Conservation (phyloP, 2,113 vertebrate species). For the Chamaetylas fuelleborni region DNA sequence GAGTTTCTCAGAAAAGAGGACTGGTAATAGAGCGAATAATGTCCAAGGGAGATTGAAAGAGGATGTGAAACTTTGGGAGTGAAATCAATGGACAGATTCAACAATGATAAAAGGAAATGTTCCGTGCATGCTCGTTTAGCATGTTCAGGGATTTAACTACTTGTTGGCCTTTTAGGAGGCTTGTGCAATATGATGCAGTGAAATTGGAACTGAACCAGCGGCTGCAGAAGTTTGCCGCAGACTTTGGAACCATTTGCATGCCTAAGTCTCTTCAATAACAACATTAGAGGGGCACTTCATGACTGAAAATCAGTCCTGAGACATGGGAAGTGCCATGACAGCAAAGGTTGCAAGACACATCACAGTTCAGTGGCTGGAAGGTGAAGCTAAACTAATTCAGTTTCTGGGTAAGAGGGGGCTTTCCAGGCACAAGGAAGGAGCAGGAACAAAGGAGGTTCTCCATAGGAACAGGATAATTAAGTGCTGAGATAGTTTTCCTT, state of each 20-base stretch:
- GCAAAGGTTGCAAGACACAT: not conserved
- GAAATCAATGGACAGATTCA: conserved; percentile 6
- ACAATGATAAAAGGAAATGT: not conserved
- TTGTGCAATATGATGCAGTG: not conserved
- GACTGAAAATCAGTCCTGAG: not conserved
- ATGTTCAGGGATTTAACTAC: not conserved
- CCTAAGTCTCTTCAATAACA: not conserved
- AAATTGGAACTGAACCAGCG: not conserved
- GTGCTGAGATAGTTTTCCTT: not conserved
- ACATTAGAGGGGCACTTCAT: not conserved
- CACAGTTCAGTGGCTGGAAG: not conserved
- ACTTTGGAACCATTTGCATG: not conserved
- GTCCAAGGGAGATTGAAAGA: not conserved
- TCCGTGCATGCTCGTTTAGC: not conserved
- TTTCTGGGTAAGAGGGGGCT: not conserved
- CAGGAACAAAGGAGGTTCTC: not conserved
- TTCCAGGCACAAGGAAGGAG: not conserved
- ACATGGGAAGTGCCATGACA: not conserved
- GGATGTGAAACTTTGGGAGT: not conserved
- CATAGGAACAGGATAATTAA: not conserved
- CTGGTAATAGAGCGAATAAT: not conserved
- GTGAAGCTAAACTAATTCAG: not conserved
- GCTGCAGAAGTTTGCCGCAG: not conserved
- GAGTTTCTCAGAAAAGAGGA: not conserved
- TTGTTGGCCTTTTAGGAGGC: not conserved